These are phyloP conservation scores for Scaptomyza montana DNA, from an alignment of 1,140 invertebrate genomes.

Conservation along the genomic window DNA sequence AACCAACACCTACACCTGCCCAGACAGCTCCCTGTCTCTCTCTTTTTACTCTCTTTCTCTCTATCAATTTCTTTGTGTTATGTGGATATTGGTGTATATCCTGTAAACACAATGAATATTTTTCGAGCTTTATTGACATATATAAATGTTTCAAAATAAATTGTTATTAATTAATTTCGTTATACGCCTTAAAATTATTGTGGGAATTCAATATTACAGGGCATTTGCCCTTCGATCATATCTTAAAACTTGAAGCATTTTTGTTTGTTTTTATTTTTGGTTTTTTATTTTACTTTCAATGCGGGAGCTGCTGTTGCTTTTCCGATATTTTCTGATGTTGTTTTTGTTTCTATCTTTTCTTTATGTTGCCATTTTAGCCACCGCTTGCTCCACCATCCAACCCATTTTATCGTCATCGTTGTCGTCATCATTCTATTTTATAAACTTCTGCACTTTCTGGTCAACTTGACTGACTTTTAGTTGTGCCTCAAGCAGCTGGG, in stretches of 20 bases:
- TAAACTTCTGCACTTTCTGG: conserved; percentile 78
- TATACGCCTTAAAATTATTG: too few relatives aligned
- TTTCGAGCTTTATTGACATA: too few relatives aligned
- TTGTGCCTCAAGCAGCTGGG: conserved; percentile 43
- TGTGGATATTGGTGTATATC: conserved; percentile 1
- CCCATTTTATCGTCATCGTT: conserved; percentile 35
- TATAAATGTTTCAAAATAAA: too few relatives aligned
- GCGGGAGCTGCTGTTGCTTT: conserved; percentile 28
- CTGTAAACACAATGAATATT: neutral
- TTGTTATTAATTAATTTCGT: too few relatives aligned
- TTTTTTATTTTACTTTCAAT: conserved; percentile 75
- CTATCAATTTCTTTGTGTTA: neutral
- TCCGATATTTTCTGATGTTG: conserved; percentile 22
- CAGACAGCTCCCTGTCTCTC: conserved; percentile 17
- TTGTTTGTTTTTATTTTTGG: conserved; percentile 6
- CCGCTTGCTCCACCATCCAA: neutral
- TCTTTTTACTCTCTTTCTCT: too few relatives aligned
- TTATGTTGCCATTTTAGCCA: conserved; percentile 57
- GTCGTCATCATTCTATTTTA: conserved; percentile 75
- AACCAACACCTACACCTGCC: conserved; percentile 31
- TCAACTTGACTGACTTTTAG: conserved; percentile 81
- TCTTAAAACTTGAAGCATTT: neutral
- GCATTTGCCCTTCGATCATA: too few relatives aligned
- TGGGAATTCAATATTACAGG: too few relatives aligned
- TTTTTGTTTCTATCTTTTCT: conserved; percentile 57